Percentiles rank a stretch among this genome's conserved stretches.
Evolutionary conservation across 2,888 invertebrate genomes (phyloP).

Genomic region (Trichopria drosophilae): DNA sequence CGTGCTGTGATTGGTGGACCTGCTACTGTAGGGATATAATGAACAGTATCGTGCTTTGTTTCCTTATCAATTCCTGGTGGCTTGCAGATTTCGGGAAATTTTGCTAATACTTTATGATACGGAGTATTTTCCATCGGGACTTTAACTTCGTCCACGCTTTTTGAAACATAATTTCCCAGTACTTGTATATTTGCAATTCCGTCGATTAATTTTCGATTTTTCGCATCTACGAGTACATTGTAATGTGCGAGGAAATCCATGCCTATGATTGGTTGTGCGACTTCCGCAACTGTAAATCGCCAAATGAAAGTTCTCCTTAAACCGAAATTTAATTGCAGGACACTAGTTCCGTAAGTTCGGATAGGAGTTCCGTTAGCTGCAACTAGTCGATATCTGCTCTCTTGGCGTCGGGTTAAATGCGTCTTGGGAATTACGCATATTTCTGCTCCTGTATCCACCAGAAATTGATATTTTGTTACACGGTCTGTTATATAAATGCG

Average conservation of each 20-base stretch:
- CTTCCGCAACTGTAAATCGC: conserved; percentile 37
- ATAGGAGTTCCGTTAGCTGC: conserved; percentile 28
- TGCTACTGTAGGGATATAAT: conserved; percentile 29
- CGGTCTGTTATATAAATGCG: conserved; percentile 32
- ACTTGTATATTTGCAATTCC: conserved; percentile 8
- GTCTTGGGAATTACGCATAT: conserved; percentile 7
- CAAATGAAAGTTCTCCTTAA: conserved; percentile 27
- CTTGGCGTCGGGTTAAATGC: background rate
- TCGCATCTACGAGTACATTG: conserved; percentile 12
- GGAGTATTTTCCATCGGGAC: background rate
- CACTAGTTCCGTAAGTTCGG: conserved; percentile 16
- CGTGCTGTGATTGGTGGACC: conserved; percentile 9
- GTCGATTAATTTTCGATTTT: conserved; percentile 31
- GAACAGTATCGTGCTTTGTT: conserved; percentile 33
- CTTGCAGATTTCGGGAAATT: conserved; percentile 24
- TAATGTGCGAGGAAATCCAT: conserved; percentile 2
- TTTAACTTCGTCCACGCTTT: too few relatives aligned
- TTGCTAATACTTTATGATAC: conserved; percentile 18
- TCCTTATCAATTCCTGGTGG: conserved; percentile 17
- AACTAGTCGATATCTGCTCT: conserved; percentile 12
- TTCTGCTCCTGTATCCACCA: conserved; percentile 4
- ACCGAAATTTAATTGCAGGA: conserved; percentile 18
- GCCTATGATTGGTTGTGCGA: background rate
- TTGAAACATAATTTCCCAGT: too few relatives aligned
- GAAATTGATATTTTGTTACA: background rate